Evolutionary conservation across 2,113 vertebrate genomes (phyloP).

Genomic region (Isurus oxyrinchus): DNA sequence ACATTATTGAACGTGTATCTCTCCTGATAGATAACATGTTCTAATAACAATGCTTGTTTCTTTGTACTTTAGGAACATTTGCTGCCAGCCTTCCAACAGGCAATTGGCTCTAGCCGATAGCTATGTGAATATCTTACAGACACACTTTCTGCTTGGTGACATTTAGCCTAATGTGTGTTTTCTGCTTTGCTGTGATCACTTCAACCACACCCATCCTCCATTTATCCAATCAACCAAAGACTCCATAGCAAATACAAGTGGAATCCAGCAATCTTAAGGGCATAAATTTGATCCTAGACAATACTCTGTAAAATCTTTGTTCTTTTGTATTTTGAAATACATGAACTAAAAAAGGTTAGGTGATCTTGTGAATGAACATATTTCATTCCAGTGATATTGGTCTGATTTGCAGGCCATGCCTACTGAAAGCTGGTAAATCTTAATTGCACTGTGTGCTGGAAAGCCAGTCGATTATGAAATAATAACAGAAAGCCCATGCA

Average conservation of each 20-base stretch:
- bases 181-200: no score
- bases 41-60: not conserved
- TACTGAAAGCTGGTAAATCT: not conserved
- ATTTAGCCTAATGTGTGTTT: no score
- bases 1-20: not conserved
- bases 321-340: not conserved
- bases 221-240: no score
- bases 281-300: not conserved
- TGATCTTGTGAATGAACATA: not conserved
- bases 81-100: not conserved
- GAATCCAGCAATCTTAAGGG: not conserved
- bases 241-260: no score
- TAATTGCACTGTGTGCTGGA: not conserved
- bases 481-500: not conserved
- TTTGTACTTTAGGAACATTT: not conserved
- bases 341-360: not conserved
- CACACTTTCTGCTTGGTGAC: not conserved
- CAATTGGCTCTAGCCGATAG: no score
- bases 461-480: not conserved
- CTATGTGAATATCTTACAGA: not conserved
- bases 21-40: not conserved
- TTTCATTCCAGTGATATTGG: not conserved
- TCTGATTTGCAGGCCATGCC: not conserved
- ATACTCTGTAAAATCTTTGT: not conserved
- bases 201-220: no score